Evolutionary conservation across 2,113 vertebrate genomes (phyloP).

Genomic region (Xenus cinereus): DNA sequence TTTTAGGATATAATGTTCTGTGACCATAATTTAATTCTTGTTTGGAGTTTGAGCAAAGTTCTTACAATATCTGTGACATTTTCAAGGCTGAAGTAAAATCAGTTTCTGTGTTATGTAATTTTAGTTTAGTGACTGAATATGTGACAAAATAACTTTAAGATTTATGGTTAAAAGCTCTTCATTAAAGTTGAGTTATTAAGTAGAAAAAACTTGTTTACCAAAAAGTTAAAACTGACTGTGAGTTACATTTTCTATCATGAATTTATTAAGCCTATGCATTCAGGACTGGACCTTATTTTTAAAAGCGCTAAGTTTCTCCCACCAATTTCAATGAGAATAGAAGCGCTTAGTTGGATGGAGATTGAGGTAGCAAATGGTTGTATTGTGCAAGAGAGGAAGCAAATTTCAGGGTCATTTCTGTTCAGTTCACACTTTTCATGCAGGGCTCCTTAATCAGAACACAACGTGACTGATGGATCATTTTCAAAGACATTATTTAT

Average conservation of each 20-base stretch:
- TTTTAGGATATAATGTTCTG: background rate
- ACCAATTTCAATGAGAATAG: background rate
- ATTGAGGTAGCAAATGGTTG: background rate
- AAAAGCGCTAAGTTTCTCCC: background rate
- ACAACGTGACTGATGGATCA: background rate
- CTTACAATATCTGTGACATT: background rate
- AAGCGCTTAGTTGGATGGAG: background rate
- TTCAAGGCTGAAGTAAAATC: background rate
- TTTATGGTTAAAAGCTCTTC: background rate
- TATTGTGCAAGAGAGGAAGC: background rate
- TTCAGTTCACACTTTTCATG: background rate
- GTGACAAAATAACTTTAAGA: background rate
- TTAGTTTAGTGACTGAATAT: background rate
- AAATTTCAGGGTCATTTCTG: background rate
- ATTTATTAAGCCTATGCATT: background rate
- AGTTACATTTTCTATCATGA: background rate
- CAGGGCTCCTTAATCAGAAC: background rate
- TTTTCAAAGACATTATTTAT: constrained; percentile 33
- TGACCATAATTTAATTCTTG: background rate
- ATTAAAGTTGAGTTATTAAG: background rate
- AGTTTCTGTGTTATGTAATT: background rate
- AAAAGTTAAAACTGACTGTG: background rate
- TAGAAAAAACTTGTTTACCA: background rate
- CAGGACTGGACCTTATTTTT: background rate
- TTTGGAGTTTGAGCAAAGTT: background rate